A percentile compares a stretch with the other conserved stretches of the same genome.
Conservation (phyloP, 23 tunicate genomes). For the Corella eumyota region DNA sequence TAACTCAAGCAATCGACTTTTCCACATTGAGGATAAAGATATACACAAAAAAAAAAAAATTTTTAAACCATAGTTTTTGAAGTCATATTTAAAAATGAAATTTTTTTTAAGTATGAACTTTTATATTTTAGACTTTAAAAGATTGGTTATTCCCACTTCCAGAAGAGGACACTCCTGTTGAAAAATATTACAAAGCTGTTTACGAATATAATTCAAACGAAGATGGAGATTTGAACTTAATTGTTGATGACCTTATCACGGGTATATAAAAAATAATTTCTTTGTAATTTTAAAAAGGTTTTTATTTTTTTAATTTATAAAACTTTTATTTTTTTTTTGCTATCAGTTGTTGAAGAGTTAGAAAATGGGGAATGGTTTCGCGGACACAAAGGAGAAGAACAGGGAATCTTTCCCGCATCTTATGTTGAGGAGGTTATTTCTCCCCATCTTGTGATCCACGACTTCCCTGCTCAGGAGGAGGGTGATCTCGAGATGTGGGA, state of each 20-base stretch:
- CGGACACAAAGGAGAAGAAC: slow-evolving; percentile 22
- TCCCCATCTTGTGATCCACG: slow-evolving; percentile 47
- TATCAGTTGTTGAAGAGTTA: slow-evolving; percentile 34
- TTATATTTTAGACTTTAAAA: slow-evolving; percentile 66
- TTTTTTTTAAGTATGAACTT: too few species aligned
- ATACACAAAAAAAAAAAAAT: background rate
- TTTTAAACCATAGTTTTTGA: background rate
- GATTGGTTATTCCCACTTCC: slow-evolving; percentile 57
- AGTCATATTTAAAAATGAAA: too few species aligned
- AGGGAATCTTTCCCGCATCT: slow-evolving; percentile 84
- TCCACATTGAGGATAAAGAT: too few species aligned
- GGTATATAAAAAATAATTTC: too few species aligned
- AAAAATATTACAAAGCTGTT: slow-evolving; percentile 48
- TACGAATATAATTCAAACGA: slow-evolving; percentile 61
- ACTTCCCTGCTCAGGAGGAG: slow-evolving; percentile 77
- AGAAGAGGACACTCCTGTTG: slow-evolving; percentile 2
- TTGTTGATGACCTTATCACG: slow-evolving; percentile 31
- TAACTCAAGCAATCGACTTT: too few species aligned
- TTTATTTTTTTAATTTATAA: background rate
- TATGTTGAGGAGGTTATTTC: slow-evolving; percentile 38
- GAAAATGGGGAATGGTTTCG: slow-evolving; percentile 95
- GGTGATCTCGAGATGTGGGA: slow-evolving; percentile 64
- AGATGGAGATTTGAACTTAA: slow-evolving; percentile 67
- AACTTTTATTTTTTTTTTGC: background rate
- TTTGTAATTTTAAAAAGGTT: background rate